Conservation (phyloP, 2,888 invertebrate species). For the Netelia virgata region DNA sequence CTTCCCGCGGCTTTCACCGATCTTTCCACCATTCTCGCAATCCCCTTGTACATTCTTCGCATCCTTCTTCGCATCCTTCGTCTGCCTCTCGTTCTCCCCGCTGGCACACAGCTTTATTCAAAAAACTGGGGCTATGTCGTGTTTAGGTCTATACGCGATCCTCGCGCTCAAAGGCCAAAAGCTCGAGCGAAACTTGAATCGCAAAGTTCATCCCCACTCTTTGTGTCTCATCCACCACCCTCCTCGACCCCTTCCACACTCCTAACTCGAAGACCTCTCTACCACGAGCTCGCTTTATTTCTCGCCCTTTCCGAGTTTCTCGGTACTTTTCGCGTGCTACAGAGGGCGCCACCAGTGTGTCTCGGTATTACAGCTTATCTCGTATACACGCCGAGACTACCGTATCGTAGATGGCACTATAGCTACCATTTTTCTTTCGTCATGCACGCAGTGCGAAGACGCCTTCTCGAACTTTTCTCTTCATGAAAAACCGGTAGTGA, state of each 20-base stretch:
- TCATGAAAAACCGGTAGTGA: slow-evolving; percentile 14
- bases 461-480: slow-evolving; percentile 22
- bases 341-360: neutral
- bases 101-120: slow-evolving; percentile 12
- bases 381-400: neutral
- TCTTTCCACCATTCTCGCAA: slow-evolving; percentile 35
- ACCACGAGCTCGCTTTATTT: slow-evolving; percentile 9
- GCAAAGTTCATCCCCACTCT: slow-evolving; percentile 43
- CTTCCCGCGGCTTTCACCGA: slow-evolving; percentile 42
- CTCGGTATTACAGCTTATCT: neutral
- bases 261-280: neutral
- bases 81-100: slow-evolving; percentile 16
- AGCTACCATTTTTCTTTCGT: neutral
- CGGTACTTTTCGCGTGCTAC: neutral
- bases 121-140: slow-evolving; percentile 68
- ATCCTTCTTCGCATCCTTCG: neutral
- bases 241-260: neutral
- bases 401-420: neutral
- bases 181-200: slow-evolving; percentile 62
- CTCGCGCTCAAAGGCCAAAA: slow-evolving; percentile 52
- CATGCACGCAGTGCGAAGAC: neutral
- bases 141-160: slow-evolving; percentile 26
- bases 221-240: neutral
- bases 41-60: slow-evolving; percentile 15
- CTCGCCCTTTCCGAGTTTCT: slow-evolving; percentile 2